Evolutionary conservation across 2,888 invertebrate genomes (phyloP), one percentile per base, ranked within the genome.

Genomic region (Lasioglossum marginatum): DNA sequence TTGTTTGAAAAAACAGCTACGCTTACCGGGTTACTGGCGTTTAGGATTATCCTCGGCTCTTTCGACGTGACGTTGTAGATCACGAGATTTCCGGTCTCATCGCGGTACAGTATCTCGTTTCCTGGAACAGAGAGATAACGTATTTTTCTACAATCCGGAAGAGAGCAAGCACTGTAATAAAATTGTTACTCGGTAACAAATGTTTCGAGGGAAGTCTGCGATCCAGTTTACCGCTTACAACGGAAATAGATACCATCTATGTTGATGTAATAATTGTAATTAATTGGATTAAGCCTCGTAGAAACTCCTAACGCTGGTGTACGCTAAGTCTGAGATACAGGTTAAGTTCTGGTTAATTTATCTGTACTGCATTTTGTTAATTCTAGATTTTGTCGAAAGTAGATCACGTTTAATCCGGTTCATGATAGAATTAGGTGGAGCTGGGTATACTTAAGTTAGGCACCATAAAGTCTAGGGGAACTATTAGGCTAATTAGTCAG

Each of bases 61-160:
- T 95, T 93, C 0, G 95, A 95, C 57, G 95, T 95, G 0, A 96
- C 95, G 88, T 97, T 96, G 89, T 96, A 96, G 40, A 96, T 92
- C 80, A 96, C 94, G 80, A 97, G 93, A 93, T 97, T 96, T 10
- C 96, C 97, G 85, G 95, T 94, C 45, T 91, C 93, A 91, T 97
- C 96, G 81, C 96, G 96, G 94, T 96, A 97, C 87, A 97, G 94
- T 85, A 97, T 95, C 92, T 97, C 96, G 86, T 95, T 96, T 92
- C 96, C 97, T 97, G 96, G 43, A 96, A 96, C 91, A 88, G 90
- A 88, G 34, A 66, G 23, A 63, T 43, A 66, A 63, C 43, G 19
- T 71, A 52, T 84, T 78, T 71, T 81, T 48, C 71, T 27, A 52
- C 34, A 40, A 63, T 10, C n/a, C 77, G 16, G 12, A 6, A 19